Evolutionary conservation across 2,113 vertebrate genomes (phyloP), one percentile per base, ranked within the genome.

Genomic region (Chlorodrepanis virens): DNA sequence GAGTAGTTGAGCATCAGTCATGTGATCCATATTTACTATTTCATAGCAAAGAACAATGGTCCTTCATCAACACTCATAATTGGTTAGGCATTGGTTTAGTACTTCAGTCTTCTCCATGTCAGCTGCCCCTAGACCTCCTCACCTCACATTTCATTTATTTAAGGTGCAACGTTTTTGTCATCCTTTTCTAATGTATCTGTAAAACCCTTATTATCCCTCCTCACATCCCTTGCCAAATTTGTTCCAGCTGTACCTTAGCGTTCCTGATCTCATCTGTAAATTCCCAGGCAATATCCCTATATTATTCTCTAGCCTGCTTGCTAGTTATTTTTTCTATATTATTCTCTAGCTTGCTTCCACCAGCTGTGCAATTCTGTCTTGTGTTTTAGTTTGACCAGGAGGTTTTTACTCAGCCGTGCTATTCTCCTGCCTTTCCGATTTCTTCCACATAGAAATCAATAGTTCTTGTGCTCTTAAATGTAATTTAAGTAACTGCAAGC

Each of bases 241-340:
- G 19, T 19, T 59, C 37, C 22, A 24, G 10, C 2, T 59, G 52
- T 17, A 15, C 44, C 22, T 65, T 44, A 57, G 44, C 0, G 0
- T 8, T 81, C 23, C 23, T 59, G 28, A 81, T 44, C 12, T 57
- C 10, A 6, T 52, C 12, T 6, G 5, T 20, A 65, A 23, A 57
- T 57, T 81, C 27, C 52, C 60, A 74, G 22, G 37, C 19, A 89
- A 59, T 20, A 52, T 9, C 7, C 59, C 22, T 16, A 0, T n/a
- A 57, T 33, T 52, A 74, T 57, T 22, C 33, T n/a, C 31, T 56
- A 56, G 31, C 31, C 21, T 56, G 31, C 53, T 56, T 56, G 53
- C 31, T 33, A 56, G 54, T 33, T 56, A n/a, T 56, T 33, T 21
- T 56, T 56, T 31, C 31, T 56, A 6, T 21, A 33, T 56, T 56